phyloP scores from a whole-genome alignment of 2,113 vertebrate species.

The Otocyon megalotis region DNA sequence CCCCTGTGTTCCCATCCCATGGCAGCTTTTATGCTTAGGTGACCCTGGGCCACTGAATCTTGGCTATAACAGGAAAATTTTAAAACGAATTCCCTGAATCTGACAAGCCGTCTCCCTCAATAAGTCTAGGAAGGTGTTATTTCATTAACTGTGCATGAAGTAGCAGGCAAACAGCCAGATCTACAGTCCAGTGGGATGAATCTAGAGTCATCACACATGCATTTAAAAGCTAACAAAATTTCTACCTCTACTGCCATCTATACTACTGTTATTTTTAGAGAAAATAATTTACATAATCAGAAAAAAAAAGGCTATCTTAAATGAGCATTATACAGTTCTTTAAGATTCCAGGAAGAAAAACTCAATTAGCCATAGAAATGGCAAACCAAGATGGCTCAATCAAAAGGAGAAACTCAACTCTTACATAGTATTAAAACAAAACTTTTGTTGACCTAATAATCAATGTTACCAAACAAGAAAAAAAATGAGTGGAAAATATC shows the following conservation, averaged over 20 bases:
- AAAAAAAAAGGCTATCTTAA: conserved; percentile 43
- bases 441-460: conserved; percentile 38
- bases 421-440: conserved; percentile 27
- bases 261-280: conserved; percentile 48
- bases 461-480: conserved; percentile 15
- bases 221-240: conserved; percentile 45
- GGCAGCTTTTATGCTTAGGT: conserved; percentile 43
- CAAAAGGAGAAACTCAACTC: conserved; percentile 13
- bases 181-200: background rate
- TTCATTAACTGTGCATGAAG: conserved; percentile 75
- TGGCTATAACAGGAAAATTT: conserved; percentile 68
- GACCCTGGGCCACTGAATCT: conserved; percentile 64
- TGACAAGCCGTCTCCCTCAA: conserved; percentile 76
- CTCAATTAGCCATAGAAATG: conserved; percentile 18
- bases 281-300: conserved; percentile 37
- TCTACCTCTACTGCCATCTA: background rate
- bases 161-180: conserved; percentile 66
- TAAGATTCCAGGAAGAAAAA: conserved; percentile 45
- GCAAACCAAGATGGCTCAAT: background rate
- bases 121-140: conserved; percentile 73
- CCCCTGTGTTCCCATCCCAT: conserved; percentile 4
- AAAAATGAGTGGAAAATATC: too few relatives aligned
- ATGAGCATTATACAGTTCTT: conserved; percentile 3
- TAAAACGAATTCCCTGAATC: conserved; percentile 71
- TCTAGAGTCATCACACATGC: background rate